phyloP scores from a whole-genome alignment of 2,888 invertebrate genomes.

The Schizaphis graminum region DNA sequence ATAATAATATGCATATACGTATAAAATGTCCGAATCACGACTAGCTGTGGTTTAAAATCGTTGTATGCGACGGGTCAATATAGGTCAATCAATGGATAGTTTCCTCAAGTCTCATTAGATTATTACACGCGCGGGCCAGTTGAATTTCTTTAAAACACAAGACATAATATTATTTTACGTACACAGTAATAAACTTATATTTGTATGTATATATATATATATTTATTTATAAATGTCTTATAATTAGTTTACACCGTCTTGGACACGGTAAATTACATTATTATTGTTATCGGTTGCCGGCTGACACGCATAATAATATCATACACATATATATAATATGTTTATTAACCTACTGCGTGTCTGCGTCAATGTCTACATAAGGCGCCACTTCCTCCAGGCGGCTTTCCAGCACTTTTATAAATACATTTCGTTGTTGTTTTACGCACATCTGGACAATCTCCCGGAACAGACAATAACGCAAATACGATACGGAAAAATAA shows the following conservation, averaged over 20 bases:
- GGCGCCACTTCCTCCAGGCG: not conserved
- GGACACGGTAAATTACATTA: not conserved
- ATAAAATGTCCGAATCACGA: constrained; percentile 39
- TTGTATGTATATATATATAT: not conserved
- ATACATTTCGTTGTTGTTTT: constrained; percentile 45
- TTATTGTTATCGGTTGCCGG: not conserved
- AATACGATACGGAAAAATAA: constrained; percentile 7
- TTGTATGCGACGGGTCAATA: constrained; percentile 35
- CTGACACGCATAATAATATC: not conserved
- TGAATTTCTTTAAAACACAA: not conserved
- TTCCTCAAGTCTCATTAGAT: constrained; percentile 48
- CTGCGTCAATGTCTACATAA: not conserved
- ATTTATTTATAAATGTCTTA: not conserved
- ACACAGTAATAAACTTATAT: not conserved
- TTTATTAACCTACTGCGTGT: not conserved
- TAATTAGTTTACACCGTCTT: not conserved
- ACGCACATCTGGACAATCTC: constrained; percentile 49
- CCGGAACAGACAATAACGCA: constrained; percentile 1
- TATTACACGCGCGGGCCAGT: constrained; percentile 15
- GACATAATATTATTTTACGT: not conserved
- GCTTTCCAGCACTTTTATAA: constrained; percentile 48
- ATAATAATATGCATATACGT: not conserved
- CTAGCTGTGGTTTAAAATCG: not conserved
- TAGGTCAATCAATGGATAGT: constrained; percentile 61
- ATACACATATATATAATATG: no score